A percentile compares a stretch with the other conserved stretches of the same genome.
phyloP scores from a whole-genome alignment of 2,888 invertebrate genomes.

The Baronia brevicornis region DNA sequence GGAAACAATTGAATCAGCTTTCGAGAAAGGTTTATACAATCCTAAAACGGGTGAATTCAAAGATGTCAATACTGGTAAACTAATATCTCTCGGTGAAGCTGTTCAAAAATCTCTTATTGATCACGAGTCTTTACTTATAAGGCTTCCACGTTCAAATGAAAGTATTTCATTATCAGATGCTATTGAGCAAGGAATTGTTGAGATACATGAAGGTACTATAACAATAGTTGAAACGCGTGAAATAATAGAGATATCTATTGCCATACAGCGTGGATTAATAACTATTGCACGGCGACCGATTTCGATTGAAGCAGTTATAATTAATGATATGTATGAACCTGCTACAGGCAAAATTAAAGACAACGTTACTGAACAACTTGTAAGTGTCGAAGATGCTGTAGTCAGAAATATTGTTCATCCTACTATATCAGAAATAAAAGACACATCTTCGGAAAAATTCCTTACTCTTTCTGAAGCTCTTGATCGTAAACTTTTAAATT shows the following conservation, averaged over 20 bases:
- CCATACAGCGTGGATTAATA: conserved; percentile 82
- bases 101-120: conserved; percentile 85
- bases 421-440: conserved; percentile 86
- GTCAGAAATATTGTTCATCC: conserved; percentile 87
- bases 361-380: conserved; percentile 80
- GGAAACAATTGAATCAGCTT: conserved; percentile 81
- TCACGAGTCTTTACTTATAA: conserved; percentile 83
- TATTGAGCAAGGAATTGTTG: conserved; percentile 84
- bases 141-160: conserved; percentile 84
- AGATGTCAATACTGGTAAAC: conserved; percentile 76
- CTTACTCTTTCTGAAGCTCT: conserved; percentile 85
- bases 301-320: conserved; percentile 85
- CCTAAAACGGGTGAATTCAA: conserved; percentile 78
- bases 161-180: conserved; percentile 87
- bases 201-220: conserved; percentile 82
- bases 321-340: conserved; percentile 81
- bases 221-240: conserved; percentile 81
- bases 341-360: conserved; percentile 83
- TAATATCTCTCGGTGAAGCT: conserved; percentile 84
- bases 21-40: conserved; percentile 81
- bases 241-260: conserved; percentile 81
- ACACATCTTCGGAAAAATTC: conserved; percentile 82
- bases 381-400: conserved; percentile 85
- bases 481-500: conserved; percentile 79
- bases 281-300: conserved; percentile 82